These are phyloP conservation scores for Percopsis transmontana DNA, from an alignment of 2,113 vertebrate species.

Conservation along the genomic window DNA sequence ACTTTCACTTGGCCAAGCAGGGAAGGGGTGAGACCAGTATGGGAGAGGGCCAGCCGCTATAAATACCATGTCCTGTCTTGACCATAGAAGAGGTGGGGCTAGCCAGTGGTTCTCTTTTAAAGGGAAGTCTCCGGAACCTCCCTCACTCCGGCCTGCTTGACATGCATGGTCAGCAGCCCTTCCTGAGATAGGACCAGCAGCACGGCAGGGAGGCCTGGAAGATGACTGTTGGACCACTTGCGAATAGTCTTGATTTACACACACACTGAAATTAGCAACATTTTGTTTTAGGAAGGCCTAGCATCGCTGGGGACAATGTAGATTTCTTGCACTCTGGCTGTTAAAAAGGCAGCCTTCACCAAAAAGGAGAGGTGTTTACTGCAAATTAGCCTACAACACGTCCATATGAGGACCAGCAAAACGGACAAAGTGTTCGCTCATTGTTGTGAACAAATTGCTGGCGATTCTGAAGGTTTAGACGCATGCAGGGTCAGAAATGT, in stretches of 20 bases:
- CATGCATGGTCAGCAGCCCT: constrained; percentile 50
- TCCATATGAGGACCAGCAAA: too few species aligned
- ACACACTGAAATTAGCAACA: constrained; percentile 37
- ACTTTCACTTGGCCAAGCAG: not conserved
- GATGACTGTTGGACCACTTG: not conserved
- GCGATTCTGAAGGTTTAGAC: too few species aligned
- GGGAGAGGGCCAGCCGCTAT: constrained; percentile 28
- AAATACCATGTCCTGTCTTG: constrained; percentile 48
- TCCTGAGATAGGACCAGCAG: constrained; percentile 10
- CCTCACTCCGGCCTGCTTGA: constrained; percentile 24
- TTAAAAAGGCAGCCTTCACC: not conserved
- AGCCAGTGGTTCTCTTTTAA: constrained; percentile 45
- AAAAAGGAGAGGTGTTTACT: too few species aligned
- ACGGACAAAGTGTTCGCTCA: too few species aligned
- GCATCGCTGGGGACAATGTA: not conserved
- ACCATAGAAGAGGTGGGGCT: constrained; percentile 34
- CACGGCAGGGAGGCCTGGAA: constrained; percentile 1
- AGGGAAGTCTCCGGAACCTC: constrained; percentile 41
- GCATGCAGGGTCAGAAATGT: too few species aligned
- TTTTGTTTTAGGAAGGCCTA: not conserved
- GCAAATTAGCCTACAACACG: too few species aligned
- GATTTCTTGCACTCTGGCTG: not conserved
- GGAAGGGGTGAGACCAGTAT: not conserved
- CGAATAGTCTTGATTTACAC: not conserved
- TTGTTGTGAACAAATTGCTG: too few species aligned